These are phyloP conservation scores for Scaptodrosophila latifasciaeformis DNA, from an alignment of 2,888 invertebrate species.

Conservation along the genomic window DNA sequence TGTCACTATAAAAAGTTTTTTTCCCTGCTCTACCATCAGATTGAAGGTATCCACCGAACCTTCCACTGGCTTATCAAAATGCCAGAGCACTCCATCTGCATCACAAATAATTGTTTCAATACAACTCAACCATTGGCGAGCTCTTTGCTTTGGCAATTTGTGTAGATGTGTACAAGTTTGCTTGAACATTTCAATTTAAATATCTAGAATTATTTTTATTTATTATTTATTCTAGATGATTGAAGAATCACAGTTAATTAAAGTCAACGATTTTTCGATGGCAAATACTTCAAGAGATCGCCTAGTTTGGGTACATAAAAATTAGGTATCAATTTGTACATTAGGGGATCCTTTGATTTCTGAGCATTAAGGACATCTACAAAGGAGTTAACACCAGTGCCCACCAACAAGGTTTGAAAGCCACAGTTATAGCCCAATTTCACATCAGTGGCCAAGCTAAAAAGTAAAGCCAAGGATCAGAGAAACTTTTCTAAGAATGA, in stretches of 20 bases:
- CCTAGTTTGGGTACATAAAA: constrained; percentile 33
- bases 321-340: constrained; percentile 44
- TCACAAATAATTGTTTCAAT: constrained; percentile 44
- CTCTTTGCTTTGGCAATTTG: constrained; percentile 34
- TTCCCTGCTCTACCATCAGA: constrained; percentile 20
- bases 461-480: background rate
- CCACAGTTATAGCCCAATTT: constrained; percentile 51
- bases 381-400: constrained; percentile 39
- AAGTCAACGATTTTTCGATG: constrained; percentile 31
- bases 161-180: constrained; percentile 36
- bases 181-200: constrained; percentile 28
- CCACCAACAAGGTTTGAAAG: constrained; percentile 49
- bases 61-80: constrained; percentile 25
- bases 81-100: constrained; percentile 54
- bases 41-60: constrained; percentile 39
- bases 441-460: constrained; percentile 43
- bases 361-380: constrained; percentile 31
- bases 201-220: background rate
- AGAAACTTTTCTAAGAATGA: too few species aligned
- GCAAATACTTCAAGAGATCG: constrained; percentile 38
- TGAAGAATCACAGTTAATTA: background rate
- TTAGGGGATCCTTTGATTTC: constrained; percentile 22
- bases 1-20: constrained; percentile 26
- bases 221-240: background rate
- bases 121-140: constrained; percentile 40